These are phyloP conservation scores for Tricholauxania praeusta DNA, from an alignment of 2,888 invertebrate species.

Conservation along the genomic window DNA sequence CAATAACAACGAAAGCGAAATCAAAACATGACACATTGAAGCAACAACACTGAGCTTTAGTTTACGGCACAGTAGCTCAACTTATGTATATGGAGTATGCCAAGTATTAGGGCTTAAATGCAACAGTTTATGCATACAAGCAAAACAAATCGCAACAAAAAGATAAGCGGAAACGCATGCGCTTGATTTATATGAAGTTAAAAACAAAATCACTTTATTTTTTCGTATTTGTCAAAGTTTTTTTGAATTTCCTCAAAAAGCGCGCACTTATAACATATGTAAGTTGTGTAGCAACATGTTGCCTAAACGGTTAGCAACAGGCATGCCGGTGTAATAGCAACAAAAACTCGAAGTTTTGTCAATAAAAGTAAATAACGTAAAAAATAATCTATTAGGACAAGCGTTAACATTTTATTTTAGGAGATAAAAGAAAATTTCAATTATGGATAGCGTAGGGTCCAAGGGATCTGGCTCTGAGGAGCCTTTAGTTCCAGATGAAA, in stretches of 20 bases:
- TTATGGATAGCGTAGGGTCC: slow-evolving; percentile 50
- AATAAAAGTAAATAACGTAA: background rate
- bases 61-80: too few relatives aligned
- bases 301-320: background rate
- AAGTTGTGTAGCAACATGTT: slow-evolving; percentile 24
- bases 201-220: too few relatives aligned
- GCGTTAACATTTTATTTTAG: background rate
- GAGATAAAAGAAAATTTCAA: too few relatives aligned
- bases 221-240: too few relatives aligned
- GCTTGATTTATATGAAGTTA: too few relatives aligned
- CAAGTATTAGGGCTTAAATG: slow-evolving; percentile 56
- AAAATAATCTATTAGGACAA: background rate
- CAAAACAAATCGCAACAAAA: background rate
- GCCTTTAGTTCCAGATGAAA: slow-evolving; percentile 64
- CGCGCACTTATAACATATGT: background rate
- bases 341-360: slow-evolving; percentile 13
- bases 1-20: too few relatives aligned
- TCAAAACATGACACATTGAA: too few relatives aligned
- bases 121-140: background rate
- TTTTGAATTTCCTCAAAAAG: background rate
- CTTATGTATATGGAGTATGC: slow-evolving; percentile 56
- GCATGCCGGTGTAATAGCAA: background rate
- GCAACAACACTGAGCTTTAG: too few relatives aligned
- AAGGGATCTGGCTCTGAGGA: slow-evolving; percentile 66
- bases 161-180: background rate